Conservation (phyloP, 2,797 vertebrate genomes). For the Nasua narica region DNA sequence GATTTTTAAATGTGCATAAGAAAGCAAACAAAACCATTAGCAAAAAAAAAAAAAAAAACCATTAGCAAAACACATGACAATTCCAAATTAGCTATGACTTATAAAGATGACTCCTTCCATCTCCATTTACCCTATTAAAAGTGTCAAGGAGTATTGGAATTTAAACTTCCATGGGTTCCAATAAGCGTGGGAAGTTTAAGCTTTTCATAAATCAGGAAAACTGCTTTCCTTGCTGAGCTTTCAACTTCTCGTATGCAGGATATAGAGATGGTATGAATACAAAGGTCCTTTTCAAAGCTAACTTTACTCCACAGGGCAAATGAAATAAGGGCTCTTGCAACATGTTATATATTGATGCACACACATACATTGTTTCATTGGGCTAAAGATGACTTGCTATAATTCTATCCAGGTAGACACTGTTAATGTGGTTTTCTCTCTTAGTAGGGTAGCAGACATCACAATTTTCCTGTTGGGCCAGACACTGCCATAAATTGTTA, state of each 20-base stretch:
- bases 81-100: neutral
- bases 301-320: neutral
- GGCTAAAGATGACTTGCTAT: neutral
- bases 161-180: neutral
- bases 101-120: neutral
- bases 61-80: neutral
- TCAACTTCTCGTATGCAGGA: neutral
- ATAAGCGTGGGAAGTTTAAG: neutral
- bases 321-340: neutral
- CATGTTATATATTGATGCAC: neutral
- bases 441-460: neutral
- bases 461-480: neutral
- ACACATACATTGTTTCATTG: neutral
- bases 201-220: neutral
- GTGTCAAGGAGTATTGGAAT: neutral
- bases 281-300: neutral
- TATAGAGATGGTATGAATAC: neutral
- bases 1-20: neutral
- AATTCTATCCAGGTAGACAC: neutral
- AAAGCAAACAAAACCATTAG: neutral
- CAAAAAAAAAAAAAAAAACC: constrained; percentile 17
- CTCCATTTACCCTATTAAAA: neutral
- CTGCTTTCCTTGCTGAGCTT: neutral
- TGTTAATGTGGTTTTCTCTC: neutral
- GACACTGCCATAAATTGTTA: neutral